Base-by-base conservation (phyloP, 2,113 vertebrate species). In the Danionella cerebrum region DNA sequence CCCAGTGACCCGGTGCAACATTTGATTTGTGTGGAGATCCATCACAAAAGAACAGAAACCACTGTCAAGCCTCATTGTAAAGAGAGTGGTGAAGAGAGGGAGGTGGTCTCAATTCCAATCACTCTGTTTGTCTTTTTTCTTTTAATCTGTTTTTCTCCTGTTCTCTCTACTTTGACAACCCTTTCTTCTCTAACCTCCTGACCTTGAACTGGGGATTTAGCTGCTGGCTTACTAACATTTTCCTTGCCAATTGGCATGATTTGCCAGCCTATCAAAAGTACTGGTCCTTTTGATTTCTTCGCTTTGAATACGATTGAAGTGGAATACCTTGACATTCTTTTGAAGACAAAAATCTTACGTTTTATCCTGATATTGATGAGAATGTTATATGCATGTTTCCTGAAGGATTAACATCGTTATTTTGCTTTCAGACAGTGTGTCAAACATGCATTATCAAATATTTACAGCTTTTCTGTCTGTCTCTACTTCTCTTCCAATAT, bases 11-110 rank as follows among this genome's bases (percentile, higher is more conserved):
- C 73, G 47, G 65, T 60, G 75, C 69, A 74, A 68, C 70, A 70
- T 69, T 82, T 82, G 83, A 86, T 87, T 88, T 87, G 38, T 81
- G 33, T 58, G 81, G 69, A 79, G 78, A 79, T 89, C 79, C 75
- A 84, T 86, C 77, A 62, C 76, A 59, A 74, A 79, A 68, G 72
- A 67, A 72, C 77, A 65, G 78, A 74, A 74, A 72, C 82, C 76
- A 71, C 82, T 65, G 82, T 78, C 80, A 75, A 64, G 71, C 65
- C 78, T 80, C 63, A 83, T 85, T 87, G 81, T 80, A 42, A 71
- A 69, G 0, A 45, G 58, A 36, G 70, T 67, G 65, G 4, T 19
- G 6, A 3, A 45, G 63, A 29, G 9, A 50, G 2, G 29, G 52
- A 54, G 63, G 16, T 0, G 68, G 65, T 22, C 71, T 81, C 74